phyloP scores from a whole-genome alignment of 2,888 invertebrate species.

The Lepeophtheirus nordmannii region DNA sequence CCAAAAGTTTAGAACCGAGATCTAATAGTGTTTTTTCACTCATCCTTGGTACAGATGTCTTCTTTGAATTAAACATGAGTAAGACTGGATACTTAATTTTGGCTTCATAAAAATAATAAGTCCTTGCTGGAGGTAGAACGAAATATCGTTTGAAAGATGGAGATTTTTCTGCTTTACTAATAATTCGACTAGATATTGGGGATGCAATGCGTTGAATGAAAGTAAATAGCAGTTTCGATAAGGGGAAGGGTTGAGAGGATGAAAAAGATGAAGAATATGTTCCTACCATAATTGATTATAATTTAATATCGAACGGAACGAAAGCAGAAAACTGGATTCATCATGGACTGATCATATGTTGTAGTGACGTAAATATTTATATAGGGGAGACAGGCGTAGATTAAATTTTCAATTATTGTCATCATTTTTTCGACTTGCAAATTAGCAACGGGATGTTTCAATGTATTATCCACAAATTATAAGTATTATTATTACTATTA shows the following conservation, averaged over 20 bases:
- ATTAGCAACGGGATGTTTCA: too few species aligned
- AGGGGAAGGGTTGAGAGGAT: constrained; percentile 5
- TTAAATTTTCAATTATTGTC: too few species aligned
- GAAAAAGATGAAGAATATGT: background rate
- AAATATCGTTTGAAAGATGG: background rate
- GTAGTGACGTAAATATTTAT: too few species aligned
- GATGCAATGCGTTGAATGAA: background rate
- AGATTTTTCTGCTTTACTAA: background rate
- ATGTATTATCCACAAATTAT: too few species aligned
- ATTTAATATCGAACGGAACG: background rate
- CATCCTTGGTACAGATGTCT: background rate
- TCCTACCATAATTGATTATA: constrained; percentile 10
- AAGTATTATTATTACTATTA: too few species aligned
- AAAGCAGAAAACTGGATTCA: too few species aligned
- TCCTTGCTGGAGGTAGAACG: constrained; percentile 5
- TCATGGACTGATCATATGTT: too few species aligned
- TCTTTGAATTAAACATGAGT: background rate
- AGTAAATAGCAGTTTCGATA: constrained; percentile 9
- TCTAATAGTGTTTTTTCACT: background rate
- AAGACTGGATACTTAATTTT: constrained; percentile 10
- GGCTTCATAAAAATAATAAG: constrained; percentile 10
- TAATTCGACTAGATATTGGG: background rate
- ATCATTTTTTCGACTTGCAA: too few species aligned
- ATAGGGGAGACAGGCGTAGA: too few species aligned
- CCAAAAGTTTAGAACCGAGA: background rate